phyloP scores from a whole-genome alignment of 2,888 invertebrate species.

The Clepsis dumicolana region DNA sequence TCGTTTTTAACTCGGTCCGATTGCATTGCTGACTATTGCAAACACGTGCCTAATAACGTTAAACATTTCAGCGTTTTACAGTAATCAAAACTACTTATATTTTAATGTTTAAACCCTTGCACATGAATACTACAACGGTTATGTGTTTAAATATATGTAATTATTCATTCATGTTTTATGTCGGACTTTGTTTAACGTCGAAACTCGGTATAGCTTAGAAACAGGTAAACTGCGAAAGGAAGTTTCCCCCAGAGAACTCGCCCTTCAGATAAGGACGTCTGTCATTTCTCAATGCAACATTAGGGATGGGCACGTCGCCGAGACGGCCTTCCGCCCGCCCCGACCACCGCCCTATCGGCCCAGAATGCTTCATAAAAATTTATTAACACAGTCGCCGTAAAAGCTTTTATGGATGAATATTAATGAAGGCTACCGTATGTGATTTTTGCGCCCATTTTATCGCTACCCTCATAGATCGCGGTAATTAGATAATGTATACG shows the following conservation, averaged over 20 bases:
- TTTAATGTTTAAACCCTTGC: neutral
- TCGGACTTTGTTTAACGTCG: neutral
- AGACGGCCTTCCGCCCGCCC: slow-evolving; percentile 62
- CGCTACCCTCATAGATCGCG: slow-evolving; percentile 34
- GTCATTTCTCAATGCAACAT: slow-evolving; percentile 59
- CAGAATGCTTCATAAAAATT: slow-evolving; percentile 59
- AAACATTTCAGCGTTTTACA: neutral
- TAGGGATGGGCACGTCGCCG: slow-evolving; percentile 57
- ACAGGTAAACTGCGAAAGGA: slow-evolving; percentile 20
- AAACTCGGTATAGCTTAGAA: slow-evolving; percentile 11
- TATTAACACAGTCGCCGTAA: slow-evolving; percentile 52
- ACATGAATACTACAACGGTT: neutral
- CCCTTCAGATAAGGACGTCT: slow-evolving; percentile 57
- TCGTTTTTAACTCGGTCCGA: neutral
- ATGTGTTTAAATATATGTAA: neutral
- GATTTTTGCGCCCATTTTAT: slow-evolving; percentile 36
- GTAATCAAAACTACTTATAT: neutral
- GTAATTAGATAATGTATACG: slow-evolving; percentile 44
- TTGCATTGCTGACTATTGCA: neutral
- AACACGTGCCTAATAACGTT: neutral
- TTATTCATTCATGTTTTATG: neutral
- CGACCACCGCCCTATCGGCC: slow-evolving; percentile 54
- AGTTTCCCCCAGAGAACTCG: slow-evolving; percentile 50
- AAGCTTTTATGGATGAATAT: slow-evolving; percentile 49
- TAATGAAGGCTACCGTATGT: slow-evolving; percentile 41